Conservation (phyloP, 2,113 vertebrate species). For the Parus major region DNA sequence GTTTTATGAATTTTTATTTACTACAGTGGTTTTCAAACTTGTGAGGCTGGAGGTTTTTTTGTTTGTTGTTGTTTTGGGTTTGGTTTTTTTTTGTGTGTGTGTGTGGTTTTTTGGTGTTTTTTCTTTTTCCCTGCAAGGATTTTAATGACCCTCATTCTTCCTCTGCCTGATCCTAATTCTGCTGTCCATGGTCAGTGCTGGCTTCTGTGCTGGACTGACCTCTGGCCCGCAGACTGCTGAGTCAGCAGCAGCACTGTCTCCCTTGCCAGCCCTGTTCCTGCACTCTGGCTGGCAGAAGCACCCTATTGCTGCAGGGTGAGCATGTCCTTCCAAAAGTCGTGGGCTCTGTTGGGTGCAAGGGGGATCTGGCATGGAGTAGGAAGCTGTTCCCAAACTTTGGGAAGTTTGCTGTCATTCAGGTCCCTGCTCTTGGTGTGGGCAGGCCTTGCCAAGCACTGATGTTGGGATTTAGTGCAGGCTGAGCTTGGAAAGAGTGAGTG, state of each 20-base stretch:
- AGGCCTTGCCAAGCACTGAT: neutral
- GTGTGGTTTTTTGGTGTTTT: neutral
- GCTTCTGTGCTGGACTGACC: neutral
- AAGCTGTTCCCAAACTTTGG: neutral
- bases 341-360: neutral
- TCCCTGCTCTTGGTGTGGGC: neutral
- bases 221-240: neutral
- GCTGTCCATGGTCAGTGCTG: neutral
- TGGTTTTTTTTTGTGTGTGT: neutral
- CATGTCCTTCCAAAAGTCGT: neutral
- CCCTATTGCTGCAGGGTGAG: neutral
- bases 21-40: neutral
- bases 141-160: slow-evolving; percentile 41
- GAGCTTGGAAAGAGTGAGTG: neutral
- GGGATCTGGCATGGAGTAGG: rapidly evolving
- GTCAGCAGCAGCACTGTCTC: neutral
- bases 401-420: neutral
- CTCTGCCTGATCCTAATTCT: neutral
- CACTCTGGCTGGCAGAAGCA: neutral
- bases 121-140: neutral
- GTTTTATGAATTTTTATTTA: slow-evolving; percentile 28
- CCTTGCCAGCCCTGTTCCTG: neutral
- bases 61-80: neutral
- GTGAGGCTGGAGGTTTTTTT: neutral
- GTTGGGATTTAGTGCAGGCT: neutral